phyloP scores from a whole-genome alignment of 1,140 invertebrate genomes.

The Aphis craccivora region DNA sequence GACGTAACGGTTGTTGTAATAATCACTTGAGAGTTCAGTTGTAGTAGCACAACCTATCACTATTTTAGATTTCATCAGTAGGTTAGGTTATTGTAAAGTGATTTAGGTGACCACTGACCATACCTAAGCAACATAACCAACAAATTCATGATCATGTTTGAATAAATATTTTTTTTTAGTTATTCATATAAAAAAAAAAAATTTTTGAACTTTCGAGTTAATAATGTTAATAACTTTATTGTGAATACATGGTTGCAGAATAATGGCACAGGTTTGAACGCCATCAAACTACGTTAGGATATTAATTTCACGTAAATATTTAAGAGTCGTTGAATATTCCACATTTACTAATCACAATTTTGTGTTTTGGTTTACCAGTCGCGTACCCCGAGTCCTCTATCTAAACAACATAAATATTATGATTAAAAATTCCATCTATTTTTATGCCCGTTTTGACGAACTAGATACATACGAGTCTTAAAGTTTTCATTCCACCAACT shows the following conservation, averaged over 20 bases:
- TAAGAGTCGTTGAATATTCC: neutral
- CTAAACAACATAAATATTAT: neutral
- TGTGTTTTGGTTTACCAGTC: slow-evolving; percentile 41
- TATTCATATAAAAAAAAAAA: too few species aligned
- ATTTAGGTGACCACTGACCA: too few species aligned
- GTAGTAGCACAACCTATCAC: too few species aligned
- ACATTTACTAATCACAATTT: slow-evolving; percentile 8
- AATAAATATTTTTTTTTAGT: too few species aligned
- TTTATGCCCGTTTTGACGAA: neutral
- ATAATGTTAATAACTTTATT: too few species aligned
- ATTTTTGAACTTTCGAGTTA: too few species aligned
- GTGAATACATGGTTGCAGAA: neutral
- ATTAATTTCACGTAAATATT: neutral
- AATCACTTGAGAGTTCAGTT: too few species aligned
- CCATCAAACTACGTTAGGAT: neutral
- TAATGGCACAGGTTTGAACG: neutral
- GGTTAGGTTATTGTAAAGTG: too few species aligned
- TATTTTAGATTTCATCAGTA: too few species aligned
- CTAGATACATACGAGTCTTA: neutral
- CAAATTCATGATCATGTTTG: too few species aligned
- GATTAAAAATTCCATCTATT: neutral
- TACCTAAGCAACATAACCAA: too few species aligned
- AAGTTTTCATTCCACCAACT: neutral
- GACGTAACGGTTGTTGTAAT: too few species aligned
- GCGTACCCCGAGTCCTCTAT: slow-evolving; percentile 18